These are phyloP conservation scores for Griposia aprilina DNA, from an alignment of 2,888 invertebrate species.

Conservation along the genomic window DNA sequence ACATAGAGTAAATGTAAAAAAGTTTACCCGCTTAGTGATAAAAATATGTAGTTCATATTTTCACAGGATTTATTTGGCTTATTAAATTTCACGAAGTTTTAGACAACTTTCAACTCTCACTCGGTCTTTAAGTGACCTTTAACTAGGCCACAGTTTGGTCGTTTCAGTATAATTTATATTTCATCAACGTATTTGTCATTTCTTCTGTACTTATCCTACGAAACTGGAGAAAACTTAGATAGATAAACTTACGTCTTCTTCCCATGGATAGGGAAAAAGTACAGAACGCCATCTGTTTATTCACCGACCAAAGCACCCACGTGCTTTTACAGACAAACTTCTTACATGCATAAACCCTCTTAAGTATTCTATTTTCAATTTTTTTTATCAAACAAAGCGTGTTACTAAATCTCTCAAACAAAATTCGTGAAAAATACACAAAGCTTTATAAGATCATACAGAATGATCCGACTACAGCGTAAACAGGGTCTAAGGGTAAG, in stretches of 20 bases:
- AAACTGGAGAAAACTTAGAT: background rate
- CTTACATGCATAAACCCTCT: background rate
- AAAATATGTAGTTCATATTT: background rate
- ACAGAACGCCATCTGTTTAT: background rate
- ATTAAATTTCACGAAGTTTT: constrained; percentile 15
- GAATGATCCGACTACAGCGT: background rate
- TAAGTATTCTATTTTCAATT: background rate
- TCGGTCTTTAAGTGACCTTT: constrained; percentile 9
- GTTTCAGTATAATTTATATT: constrained; percentile 8
- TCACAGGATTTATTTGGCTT: background rate
- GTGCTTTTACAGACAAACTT: background rate
- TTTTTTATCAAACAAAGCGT: background rate
- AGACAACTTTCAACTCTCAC: background rate
- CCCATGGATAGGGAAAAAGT: too few species aligned
- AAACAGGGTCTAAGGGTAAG: background rate
- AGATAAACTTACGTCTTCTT: background rate
- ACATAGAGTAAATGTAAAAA: too few species aligned
- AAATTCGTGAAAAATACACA: constrained; percentile 1
- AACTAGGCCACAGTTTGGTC: constrained; percentile 15
- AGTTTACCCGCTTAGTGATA: background rate
- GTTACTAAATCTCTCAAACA: background rate
- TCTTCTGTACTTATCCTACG: background rate
- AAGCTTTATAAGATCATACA: constrained; percentile 21
- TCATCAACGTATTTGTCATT: background rate
- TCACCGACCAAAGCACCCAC: background rate